phyloP scores from a whole-genome alignment of 2,888 invertebrate genomes.

The Campoplex nolae region DNA sequence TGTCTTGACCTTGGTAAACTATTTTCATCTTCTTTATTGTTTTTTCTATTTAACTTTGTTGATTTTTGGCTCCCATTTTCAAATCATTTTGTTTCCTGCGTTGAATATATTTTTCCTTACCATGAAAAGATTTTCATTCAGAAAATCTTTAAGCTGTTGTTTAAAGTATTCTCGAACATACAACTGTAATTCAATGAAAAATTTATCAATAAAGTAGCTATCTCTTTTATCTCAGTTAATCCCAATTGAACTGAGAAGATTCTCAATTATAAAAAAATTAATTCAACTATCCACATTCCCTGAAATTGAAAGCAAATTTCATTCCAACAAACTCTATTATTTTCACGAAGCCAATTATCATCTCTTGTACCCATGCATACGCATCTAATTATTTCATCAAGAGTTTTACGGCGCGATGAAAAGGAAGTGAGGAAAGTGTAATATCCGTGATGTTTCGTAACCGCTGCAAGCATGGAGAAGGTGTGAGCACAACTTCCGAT shows the following conservation, averaged over 20 bases:
- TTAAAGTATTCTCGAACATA: background rate
- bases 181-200: background rate
- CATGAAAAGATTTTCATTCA: no score
- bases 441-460: conserved; percentile 58
- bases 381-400: background rate
- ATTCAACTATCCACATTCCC: background rate
- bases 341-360: background rate
- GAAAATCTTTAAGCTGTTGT: no score
- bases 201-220: background rate
- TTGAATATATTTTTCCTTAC: background rate
- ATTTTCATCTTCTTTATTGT: no score
- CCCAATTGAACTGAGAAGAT: background rate
- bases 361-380: background rate
- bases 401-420: conserved; percentile 1
- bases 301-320: background rate
- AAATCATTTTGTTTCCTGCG: background rate
- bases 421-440: conserved; percentile 51
- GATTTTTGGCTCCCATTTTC: no score
- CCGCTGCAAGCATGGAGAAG: conserved; percentile 2
- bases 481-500: conserved; percentile 60
- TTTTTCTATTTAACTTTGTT: no score
- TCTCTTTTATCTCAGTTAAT: background rate
- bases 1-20: no score
- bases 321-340: background rate
- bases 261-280: background rate